Base-by-base conservation (phyloP, 2,797 vertebrate species). In the Phyllotis vaccarum region DNA sequence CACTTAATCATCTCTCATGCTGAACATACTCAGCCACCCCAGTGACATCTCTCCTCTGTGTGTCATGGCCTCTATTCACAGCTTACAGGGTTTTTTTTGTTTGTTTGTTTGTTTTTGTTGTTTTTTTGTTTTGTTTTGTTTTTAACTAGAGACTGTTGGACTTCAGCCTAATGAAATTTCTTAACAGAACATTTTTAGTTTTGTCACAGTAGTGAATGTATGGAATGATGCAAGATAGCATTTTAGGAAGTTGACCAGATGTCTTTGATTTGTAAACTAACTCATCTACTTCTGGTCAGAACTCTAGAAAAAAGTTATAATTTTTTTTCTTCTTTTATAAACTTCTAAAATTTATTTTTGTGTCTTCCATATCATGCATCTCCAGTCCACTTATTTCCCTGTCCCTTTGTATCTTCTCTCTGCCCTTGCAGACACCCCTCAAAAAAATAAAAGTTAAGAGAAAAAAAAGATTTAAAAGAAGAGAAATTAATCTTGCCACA, bases 251-350 rank as follows among this genome's bases (percentile, higher is more conserved):
- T 58, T 79, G 21, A 29, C 16, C 12, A 5, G 5, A 0, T 75
- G 29, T 6, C 78, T 29, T 74, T 31, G 7, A 64, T 94, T 95
- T 89, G 40, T 60, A 46, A 75, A 78, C 60, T 70, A 76, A 27
- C 34, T 92, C 49, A 68, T 75, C 89, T 91, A 91, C 40, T 70
- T 70, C 89, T 94, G 92, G 40, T 14, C 43, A 43, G 46, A 58
- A 80, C 6, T 86, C 52, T 89, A 40, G 81, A 85, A 60, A 22
- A 17, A 94, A 96, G 91, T 95, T 78, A 64, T 27, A 74, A 82
- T 29, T 9, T 78, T 52, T n/a, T 62, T 64, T 60, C 86, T 24
- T 93, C 37, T 79, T 68, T 6, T n/a, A n/a, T n/a, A n/a, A 66
- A 7, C 31, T 34, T 66, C n/a, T n/a, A n/a, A 37, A 4, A 70